These are phyloP conservation scores for Geopemphigus sp. DNA, from an alignment of 1,140 invertebrate genomes.

Conservation along the genomic window DNA sequence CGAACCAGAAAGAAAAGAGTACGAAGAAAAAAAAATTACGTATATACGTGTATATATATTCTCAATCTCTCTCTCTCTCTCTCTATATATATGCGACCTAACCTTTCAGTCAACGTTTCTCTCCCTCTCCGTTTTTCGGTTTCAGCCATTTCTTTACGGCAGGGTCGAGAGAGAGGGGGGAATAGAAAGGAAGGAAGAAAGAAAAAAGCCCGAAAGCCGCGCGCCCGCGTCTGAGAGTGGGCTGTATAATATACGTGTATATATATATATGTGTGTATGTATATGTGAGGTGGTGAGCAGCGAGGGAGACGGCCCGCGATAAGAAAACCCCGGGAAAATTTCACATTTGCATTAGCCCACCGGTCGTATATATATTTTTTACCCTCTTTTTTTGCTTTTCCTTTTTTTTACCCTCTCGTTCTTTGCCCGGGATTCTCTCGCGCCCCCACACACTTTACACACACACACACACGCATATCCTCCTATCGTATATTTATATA, in stretches of 20 bases:
- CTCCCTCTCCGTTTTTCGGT: too few relatives aligned
- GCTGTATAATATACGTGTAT: too few relatives aligned
- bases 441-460: background rate
- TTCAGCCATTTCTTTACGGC: too few relatives aligned
- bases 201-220: background rate
- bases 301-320: constrained; percentile 3
- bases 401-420: background rate
- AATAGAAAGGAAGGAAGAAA: background rate
- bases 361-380: constrained; percentile 1
- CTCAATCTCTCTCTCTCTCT: background rate
- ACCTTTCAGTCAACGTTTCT: background rate
- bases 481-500: background rate
- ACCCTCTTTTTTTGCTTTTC: background rate
- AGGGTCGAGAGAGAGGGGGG: background rate
- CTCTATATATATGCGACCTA: background rate
- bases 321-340: constrained; percentile 44
- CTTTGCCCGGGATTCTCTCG: background rate
- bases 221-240: background rate
- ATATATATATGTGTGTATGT: too few relatives aligned
- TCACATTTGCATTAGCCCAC: constrained; percentile 47
- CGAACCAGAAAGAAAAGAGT: background rate
- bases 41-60: background rate
- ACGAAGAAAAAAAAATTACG: background rate
- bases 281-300: too few relatives aligned
- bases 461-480: background rate